phyloP scores from a whole-genome alignment of 2,113 vertebrate genomes.

The Ciconia maguari region DNA sequence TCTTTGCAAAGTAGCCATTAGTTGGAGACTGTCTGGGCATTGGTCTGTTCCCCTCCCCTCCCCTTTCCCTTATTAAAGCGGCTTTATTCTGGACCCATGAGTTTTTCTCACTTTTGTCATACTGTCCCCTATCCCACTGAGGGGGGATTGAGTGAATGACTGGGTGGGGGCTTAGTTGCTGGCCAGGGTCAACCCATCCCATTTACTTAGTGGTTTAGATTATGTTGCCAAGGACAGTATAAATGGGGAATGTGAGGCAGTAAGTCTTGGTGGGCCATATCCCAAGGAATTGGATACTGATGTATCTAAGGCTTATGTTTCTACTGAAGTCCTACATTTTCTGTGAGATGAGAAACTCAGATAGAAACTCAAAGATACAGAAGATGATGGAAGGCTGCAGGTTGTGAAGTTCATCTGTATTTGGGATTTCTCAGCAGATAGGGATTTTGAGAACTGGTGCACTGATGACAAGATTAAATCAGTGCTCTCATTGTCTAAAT shows the following conservation, averaged over 20 bases:
- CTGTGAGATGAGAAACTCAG: neutral
- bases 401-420: neutral
- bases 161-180: neutral
- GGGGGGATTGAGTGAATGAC: neutral
- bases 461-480: neutral
- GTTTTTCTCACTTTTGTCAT: neutral
- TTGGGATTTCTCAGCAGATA: neutral
- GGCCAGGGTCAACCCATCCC: neutral
- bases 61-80: neutral
- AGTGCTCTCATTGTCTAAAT: neutral
- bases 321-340: neutral
- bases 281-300: neutral
- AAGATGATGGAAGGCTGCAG: neutral
- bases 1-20: neutral
- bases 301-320: neutral
- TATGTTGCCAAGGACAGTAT: neutral
- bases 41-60: too few species aligned
- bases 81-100: neutral
- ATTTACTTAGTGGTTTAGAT: neutral
- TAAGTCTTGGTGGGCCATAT: neutral
- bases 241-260: neutral
- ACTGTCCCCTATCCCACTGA: neutral
- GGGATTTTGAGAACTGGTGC: neutral
- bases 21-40: neutral
- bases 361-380: neutral